phyloP scores from a whole-genome alignment of 2,797 vertebrate species.

The Moxostoma hubbsi region DNA sequence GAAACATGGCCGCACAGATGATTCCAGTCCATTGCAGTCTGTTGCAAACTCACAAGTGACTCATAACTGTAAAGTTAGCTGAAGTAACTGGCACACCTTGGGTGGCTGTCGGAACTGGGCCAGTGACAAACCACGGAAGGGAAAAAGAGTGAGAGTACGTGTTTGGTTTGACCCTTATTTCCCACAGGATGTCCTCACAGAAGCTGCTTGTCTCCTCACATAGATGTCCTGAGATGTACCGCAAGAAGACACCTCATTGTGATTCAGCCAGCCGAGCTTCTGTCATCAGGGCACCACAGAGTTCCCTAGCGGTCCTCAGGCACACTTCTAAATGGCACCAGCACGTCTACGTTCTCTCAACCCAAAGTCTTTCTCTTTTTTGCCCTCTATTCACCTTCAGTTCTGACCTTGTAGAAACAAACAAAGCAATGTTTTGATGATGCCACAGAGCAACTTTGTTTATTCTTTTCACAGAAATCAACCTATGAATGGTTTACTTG shows the following conservation, averaged over 20 bases:
- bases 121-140: conserved; percentile 39
- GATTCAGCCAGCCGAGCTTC: conserved; percentile 62
- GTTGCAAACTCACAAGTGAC: conserved; percentile 29
- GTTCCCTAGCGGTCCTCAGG: conserved; percentile 32
- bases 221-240: conserved; percentile 66
- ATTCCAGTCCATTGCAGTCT: neutral
- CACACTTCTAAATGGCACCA: conserved; percentile 36
- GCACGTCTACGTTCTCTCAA: neutral
- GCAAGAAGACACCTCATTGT: conserved; percentile 61
- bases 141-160: conserved; percentile 22
- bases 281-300: conserved; percentile 33
- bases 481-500: no score
- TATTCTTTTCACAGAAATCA: no score
- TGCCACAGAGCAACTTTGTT: no score
- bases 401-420: no score
- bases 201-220: conserved; percentile 70
- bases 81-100: conserved; percentile 46
- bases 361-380: neutral
- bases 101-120: conserved; percentile 41
- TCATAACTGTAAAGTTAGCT: conserved; percentile 48
- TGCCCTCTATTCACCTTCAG: neutral
- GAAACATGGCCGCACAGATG: no score
- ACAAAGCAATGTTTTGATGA: no score
- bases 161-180: conserved; percentile 40
- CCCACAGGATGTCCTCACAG: conserved; percentile 64